Percentiles rank a stretch among this genome's conserved stretches.
These are phyloP conservation scores for Hemithea aestivaria DNA, from an alignment of 2,888 invertebrate species.

Conservation along the genomic window DNA sequence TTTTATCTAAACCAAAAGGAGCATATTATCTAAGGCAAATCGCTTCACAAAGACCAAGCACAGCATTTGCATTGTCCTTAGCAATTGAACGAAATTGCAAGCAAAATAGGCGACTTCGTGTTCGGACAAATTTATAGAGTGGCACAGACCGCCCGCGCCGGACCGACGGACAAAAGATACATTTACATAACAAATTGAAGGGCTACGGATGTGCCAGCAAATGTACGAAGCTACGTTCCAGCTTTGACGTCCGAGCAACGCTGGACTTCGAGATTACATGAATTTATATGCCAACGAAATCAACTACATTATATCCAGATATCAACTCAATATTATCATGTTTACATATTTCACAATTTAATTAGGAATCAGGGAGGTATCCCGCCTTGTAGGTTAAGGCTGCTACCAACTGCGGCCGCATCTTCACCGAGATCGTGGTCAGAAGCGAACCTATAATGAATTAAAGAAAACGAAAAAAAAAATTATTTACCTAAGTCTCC, in stretches of 20 bases:
- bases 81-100: slow-evolving; percentile 50
- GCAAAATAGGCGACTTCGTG: slow-evolving; percentile 39
- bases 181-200: slow-evolving; percentile 78
- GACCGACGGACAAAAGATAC: slow-evolving; percentile 63
- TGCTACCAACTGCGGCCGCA: no score
- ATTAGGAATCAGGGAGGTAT: no score
- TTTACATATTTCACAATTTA: no score
- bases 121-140: slow-evolving; percentile 57
- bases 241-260: slow-evolving; percentile 18
- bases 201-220: slow-evolving; percentile 45
- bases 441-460: no score
- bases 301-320: no score
- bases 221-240: slow-evolving; percentile 17
- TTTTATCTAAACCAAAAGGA: no score
- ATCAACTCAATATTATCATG: no score
- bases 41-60: slow-evolving; percentile 11
- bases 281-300: no score
- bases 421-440: no score
- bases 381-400: no score
- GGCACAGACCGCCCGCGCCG: slow-evolving; percentile 35
- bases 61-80: slow-evolving; percentile 4
- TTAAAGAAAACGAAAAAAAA: no score
- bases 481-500: no score
- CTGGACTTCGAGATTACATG: slow-evolving; percentile 26
- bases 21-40: slow-evolving; percentile 1